Conservation (phyloP, 2,797 vertebrate species). For the Hirundo rustica region DNA sequence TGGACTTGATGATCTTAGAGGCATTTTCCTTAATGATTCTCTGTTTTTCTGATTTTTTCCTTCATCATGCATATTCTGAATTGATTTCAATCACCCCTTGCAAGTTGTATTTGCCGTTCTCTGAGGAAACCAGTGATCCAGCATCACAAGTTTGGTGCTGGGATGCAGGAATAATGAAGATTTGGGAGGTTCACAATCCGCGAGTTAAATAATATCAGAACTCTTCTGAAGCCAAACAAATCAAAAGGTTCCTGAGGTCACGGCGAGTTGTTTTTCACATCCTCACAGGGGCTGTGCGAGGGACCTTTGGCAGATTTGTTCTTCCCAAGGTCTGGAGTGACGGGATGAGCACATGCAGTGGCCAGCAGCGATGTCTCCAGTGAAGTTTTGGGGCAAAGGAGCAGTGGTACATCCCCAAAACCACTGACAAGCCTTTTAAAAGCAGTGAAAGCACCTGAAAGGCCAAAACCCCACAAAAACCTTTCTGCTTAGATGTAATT, state of each 20-base stretch:
- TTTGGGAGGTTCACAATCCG: accelerated
- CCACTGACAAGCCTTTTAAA: background rate
- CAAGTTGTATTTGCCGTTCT: background rate
- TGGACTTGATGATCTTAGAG: background rate
- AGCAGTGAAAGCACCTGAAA: background rate
- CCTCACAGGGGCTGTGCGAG: background rate
- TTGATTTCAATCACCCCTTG: background rate
- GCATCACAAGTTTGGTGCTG: background rate
- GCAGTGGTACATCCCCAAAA: background rate
- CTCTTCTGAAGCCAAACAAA: background rate
- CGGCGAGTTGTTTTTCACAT: accelerated
- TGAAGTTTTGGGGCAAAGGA: background rate
- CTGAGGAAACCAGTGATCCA: background rate
- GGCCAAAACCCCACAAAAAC: background rate
- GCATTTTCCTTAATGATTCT: background rate
- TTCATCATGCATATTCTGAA: background rate
- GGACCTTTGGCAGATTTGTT: background rate
- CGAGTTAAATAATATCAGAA: background rate
- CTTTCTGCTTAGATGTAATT: background rate
- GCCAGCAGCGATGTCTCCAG: background rate
- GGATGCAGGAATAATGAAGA: background rate
- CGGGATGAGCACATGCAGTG: background rate
- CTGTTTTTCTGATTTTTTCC: background rate
- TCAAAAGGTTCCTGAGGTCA: background rate
- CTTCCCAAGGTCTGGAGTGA: background rate